Conservation (phyloP, 2,113 vertebrate genomes). For the Laticauda colubrina region DNA sequence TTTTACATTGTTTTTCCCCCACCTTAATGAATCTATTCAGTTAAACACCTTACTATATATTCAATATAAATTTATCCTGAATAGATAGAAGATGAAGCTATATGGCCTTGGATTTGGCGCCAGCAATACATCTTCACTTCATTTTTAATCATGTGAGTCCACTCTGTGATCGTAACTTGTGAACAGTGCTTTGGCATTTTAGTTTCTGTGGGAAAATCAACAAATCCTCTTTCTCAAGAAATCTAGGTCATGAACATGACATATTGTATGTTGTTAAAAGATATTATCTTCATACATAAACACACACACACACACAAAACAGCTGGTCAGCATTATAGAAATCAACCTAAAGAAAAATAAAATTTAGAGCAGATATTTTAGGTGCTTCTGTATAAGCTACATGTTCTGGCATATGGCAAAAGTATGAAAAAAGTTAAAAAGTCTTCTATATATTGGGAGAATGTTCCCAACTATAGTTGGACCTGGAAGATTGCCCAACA, state of each 20-base stretch:
- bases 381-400: background rate
- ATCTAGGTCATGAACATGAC: background rate
- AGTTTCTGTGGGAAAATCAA: background rate
- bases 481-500: background rate
- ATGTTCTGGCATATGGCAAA: background rate
- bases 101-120: background rate
- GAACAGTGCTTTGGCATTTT: background rate
- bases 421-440: background rate
- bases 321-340: background rate
- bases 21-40: background rate
- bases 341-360: background rate
- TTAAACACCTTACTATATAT: background rate
- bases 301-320: background rate
- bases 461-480: background rate
- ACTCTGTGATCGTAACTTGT: background rate
- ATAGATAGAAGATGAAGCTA: background rate
- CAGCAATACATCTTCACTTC: background rate
- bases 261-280: background rate
- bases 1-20: background rate
- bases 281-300: background rate
- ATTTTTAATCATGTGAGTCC: background rate
- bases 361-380: background rate
- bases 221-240: background rate
- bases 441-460: background rate
- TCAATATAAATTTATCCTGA: background rate